Evolutionary conservation across 2,888 invertebrate species (phyloP).

Genomic region (Odontocerum albicorne): DNA sequence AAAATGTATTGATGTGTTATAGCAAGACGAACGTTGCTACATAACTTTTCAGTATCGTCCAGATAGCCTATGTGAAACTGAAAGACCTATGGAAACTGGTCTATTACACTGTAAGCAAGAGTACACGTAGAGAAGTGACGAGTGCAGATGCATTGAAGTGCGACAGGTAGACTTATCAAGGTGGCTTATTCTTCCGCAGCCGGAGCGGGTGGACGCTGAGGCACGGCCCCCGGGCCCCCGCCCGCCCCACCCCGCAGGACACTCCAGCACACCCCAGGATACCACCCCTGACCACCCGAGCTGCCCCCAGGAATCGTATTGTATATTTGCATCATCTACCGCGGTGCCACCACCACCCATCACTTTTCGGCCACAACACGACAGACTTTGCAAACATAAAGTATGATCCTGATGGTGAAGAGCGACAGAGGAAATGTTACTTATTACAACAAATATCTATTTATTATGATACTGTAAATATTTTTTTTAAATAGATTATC

Average conservation of each 20-base stretch:
- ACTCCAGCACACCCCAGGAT: slow-evolving; percentile 22
- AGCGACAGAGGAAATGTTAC: slow-evolving; percentile 36
- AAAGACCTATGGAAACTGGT: too few relatives aligned
- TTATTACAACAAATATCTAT: slow-evolving; percentile 38
- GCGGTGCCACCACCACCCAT: slow-evolving; percentile 1
- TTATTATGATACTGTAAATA: slow-evolving; percentile 39
- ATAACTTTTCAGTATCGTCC: too few relatives aligned
- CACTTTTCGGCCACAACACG: neutral
- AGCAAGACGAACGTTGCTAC: too few relatives aligned
- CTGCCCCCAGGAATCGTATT: slow-evolving; percentile 26
- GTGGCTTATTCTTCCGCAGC: slow-evolving; percentile 28
- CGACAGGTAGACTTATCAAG: too few relatives aligned
- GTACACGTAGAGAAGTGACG: neutral
- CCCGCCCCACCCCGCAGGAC: slow-evolving; percentile 40
- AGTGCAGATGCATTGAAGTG: too few relatives aligned
- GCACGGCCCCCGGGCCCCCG: slow-evolving; percentile 43
- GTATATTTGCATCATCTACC: slow-evolving; percentile 8
- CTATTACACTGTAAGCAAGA: too few relatives aligned
- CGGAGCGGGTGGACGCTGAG: slow-evolving; percentile 60
- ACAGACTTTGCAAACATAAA: slow-evolving; percentile 34
- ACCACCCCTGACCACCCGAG: slow-evolving; percentile 31
- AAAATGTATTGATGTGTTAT: too few relatives aligned
- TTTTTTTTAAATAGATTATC: slow-evolving; percentile 37
- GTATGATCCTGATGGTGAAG: slow-evolving; percentile 32
- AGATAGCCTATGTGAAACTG: too few relatives aligned